Conservation (phyloP, 2,888 invertebrate genomes). For the Thymelicus acteon region DNA sequence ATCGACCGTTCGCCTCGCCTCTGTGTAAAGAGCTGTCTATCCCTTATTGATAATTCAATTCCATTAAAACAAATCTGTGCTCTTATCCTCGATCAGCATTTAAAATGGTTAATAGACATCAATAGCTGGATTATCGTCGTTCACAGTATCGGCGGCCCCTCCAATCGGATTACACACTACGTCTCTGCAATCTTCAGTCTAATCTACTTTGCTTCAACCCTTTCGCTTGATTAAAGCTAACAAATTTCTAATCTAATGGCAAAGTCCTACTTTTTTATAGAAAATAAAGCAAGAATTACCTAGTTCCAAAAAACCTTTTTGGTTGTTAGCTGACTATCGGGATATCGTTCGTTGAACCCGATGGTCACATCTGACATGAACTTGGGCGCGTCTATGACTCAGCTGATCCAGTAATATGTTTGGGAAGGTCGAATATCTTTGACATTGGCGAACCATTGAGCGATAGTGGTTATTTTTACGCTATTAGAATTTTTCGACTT, state of each 20-base stretch:
- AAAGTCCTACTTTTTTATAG: background rate
- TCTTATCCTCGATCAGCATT: background rate
- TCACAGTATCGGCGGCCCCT: constrained; percentile 8
- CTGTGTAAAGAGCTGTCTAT: background rate
- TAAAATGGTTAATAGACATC: constrained; percentile 12
- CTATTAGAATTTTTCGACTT: no score
- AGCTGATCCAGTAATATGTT: constrained; percentile 10
- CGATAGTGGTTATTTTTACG: background rate
- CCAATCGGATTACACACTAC: constrained; percentile 30
- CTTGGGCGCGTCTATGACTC: constrained; percentile 18
- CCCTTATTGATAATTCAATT: constrained; percentile 4
- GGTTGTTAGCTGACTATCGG: background rate
- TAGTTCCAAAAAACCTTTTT: background rate
- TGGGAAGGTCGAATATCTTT: constrained; percentile 11
- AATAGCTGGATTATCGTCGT: constrained; percentile 4
- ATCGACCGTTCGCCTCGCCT: background rate
- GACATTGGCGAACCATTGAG: constrained; percentile 12
- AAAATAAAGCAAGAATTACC: no score
- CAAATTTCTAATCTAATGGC: background rate
- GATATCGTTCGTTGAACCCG: constrained; percentile 1
- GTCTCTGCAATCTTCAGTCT: constrained; percentile 25
- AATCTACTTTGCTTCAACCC: constrained; percentile 21
- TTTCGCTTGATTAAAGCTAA: constrained; percentile 17
- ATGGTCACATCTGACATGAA: background rate
- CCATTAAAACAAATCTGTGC: constrained; percentile 5